Evolutionary conservation across 2,113 vertebrate genomes (phyloP).

Genomic region (Chloroceryle aenea): DNA sequence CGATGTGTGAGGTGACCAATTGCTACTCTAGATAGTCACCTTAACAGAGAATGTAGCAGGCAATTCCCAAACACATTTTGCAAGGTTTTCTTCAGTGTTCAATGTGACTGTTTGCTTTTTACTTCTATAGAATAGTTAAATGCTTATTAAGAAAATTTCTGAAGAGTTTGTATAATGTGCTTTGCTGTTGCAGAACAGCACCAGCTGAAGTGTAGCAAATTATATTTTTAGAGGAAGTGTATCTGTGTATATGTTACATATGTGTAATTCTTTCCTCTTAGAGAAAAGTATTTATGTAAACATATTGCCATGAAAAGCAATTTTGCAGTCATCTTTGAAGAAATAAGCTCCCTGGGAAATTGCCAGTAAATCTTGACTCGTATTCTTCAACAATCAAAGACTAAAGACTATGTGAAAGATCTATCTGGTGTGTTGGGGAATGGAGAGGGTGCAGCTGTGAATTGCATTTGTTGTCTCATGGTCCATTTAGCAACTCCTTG

Average conservation of each 20-base stretch:
- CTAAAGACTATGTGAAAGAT: neutral
- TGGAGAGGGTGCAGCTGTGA: neutral
- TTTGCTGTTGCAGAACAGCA: neutral
- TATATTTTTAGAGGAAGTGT: neutral
- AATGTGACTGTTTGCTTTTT: neutral
- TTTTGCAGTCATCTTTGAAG: neutral
- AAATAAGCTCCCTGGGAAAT: constrained; percentile 10
- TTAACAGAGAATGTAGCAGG: constrained; percentile 50
- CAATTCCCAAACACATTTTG: constrained; percentile 57
- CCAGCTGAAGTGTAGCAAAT: neutral
- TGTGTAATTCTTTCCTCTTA: neutral
- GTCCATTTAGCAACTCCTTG: neutral
- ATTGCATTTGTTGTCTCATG: neutral
- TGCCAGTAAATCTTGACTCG: neutral
- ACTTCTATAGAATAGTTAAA: neutral
- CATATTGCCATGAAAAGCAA: neutral
- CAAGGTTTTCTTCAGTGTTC: constrained; percentile 42
- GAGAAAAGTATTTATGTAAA: neutral
- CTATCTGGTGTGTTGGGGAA: neutral
- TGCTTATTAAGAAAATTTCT: neutral
- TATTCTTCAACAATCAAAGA: neutral
- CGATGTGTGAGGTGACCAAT: constrained; percentile 24
- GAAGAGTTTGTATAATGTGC: neutral
- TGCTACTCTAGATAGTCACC: constrained; percentile 43
- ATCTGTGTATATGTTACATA: neutral